Evolutionary conservation across 2,888 invertebrate genomes (phyloP).

Genomic region (Erpobdella octoculata): DNA sequence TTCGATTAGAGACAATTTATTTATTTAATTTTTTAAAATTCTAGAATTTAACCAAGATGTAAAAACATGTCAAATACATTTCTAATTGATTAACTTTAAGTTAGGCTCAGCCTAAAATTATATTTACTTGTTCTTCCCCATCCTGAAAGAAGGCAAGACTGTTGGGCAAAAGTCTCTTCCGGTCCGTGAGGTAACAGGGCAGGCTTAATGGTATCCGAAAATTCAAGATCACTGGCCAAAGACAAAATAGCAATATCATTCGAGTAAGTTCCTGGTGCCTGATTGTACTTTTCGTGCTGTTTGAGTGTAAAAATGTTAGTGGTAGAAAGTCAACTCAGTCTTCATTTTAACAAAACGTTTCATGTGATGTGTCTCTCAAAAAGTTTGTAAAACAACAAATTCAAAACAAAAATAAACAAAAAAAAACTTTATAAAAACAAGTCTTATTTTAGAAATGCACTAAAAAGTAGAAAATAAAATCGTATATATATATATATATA

Average conservation of each 20-base stretch:
- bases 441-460: no score
- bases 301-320: no score
- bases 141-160: conserved; percentile 27
- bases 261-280: neutral
- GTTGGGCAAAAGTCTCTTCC: conserved; percentile 10
- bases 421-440: no score
- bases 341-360: neutral
- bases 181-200: conserved; percentile 5
- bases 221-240: conserved; percentile 2
- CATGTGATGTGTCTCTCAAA: neutral
- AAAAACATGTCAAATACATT: neutral
- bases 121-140: conserved; percentile 31
- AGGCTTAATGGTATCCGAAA: neutral
- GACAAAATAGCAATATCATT: conserved; percentile 31
- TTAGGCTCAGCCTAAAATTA: no score
- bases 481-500: no score
- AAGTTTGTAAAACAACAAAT: neutral
- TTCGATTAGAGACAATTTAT: no score
- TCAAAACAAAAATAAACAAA: no score
- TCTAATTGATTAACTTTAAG: no score
- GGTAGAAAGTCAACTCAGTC: no score
- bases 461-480: no score
- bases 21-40: neutral
- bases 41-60: neutral
- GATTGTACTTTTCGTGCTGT: conserved; percentile 28